Conservation (phyloP, 1,140 invertebrate genomes). For the Ceratina australensis region DNA sequence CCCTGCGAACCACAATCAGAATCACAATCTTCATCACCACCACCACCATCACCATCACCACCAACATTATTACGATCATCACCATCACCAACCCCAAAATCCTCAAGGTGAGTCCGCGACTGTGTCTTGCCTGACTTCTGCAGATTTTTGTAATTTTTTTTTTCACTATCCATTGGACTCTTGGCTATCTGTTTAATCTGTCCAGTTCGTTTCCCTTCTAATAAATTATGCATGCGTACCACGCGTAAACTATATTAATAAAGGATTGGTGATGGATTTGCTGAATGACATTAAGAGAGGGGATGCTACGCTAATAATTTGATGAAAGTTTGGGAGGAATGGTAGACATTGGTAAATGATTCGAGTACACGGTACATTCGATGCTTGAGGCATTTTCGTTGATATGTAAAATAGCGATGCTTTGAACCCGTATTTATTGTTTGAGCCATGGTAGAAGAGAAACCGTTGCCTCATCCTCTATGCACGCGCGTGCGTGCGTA, state of each 20-base stretch:
- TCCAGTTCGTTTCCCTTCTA: too few species aligned
- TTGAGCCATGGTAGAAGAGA: slow-evolving; percentile 15
- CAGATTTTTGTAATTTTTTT: slow-evolving; percentile 7
- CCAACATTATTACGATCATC: slow-evolving; percentile 72
- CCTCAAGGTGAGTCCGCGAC: slow-evolving; percentile 78
- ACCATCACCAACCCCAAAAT: slow-evolving; percentile 80
- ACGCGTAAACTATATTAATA: too few species aligned
- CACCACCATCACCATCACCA: slow-evolving; percentile 71
- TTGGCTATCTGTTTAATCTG: not conserved
- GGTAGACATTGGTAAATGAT: not conserved
- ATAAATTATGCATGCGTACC: too few species aligned
- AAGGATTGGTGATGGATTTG: too few species aligned
- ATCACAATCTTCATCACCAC: slow-evolving; percentile 73
- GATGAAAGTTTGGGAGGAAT: not conserved
- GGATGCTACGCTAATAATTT: too few species aligned
- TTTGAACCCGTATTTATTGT: slow-evolving; percentile 11
- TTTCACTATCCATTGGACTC: slow-evolving; percentile 8
- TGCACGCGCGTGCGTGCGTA: slow-evolving; percentile 12
- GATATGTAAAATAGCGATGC: slow-evolving; percentile 5
- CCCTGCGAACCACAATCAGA: slow-evolving; percentile 74
- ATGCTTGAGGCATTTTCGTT: slow-evolving; percentile 6
- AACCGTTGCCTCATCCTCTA: slow-evolving; percentile 15
- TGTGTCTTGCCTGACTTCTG: slow-evolving; percentile 45
- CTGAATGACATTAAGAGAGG: too few species aligned
- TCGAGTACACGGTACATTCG: not conserved